Base-by-base conservation (phyloP, 2,888 invertebrate genomes). In the Ferdinandea cuprea region DNA sequence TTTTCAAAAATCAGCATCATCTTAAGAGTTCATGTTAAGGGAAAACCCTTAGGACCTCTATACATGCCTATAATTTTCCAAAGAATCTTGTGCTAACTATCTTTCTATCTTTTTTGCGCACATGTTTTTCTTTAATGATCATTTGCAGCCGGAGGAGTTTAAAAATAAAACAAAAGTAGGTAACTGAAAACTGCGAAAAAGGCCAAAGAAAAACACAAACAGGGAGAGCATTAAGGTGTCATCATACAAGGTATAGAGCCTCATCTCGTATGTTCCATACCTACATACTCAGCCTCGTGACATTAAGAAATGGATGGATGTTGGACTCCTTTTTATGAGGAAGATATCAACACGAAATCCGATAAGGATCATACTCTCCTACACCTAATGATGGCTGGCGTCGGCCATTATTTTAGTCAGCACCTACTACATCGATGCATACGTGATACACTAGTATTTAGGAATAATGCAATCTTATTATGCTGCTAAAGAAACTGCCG, bases 301-400 rank as follows among this genome's bases (percentile, higher is more conserved):
- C 78, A 78, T 83, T 66, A 58, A 73, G 71, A 61, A 65, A 50
- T 21, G 42, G 65, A 72, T 65, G 52, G 59, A 78, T 78, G 78
- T 78, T 72, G 50, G 63, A 15, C 63, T 46, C 21, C 32, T 30
- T 77, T 66, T 68, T 17, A 40, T 30, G 59, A 44, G 37, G 46
- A 15, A 69, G 58, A 74, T 74, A 63, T 68, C 32, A 50, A 72
- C 61, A 72, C 77, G 66, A 83, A 72, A 78, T 72, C 50, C 78
- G 83, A 83, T 83, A 83, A 83, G 83, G 78, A 83, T 83, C 83
- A 56, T 65, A 42, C 13, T 72, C 40, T 63, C 56, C 56, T 77
- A 61, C 77, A 69, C 56, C 68, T 56, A 63, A 42, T 28, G 72
- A 72, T 56, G 46, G 72, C 78, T 56, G 46, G 56, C 68, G 52